phyloP scores from a whole-genome alignment of 2,888 invertebrate genomes.

The Sthenelais limicola region DNA sequence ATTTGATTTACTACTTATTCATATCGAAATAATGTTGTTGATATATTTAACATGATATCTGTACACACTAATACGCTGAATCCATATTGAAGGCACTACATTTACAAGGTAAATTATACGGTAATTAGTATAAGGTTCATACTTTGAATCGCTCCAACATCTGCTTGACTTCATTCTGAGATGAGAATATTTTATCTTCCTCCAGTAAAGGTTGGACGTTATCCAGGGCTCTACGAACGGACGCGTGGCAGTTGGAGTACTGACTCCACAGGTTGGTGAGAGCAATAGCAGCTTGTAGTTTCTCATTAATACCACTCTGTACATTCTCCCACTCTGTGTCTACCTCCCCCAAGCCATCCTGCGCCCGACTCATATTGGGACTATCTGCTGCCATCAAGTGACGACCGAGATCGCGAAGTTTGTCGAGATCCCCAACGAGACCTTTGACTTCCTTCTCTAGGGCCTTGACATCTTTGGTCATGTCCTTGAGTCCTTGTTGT shows the following conservation, averaged over 20 bases:
- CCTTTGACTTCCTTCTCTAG: constrained; percentile 62
- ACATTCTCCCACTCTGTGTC: constrained; percentile 64
- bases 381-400: constrained; percentile 65
- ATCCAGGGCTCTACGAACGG: constrained; percentile 58
- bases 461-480: constrained; percentile 52
- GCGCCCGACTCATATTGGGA: constrained; percentile 56
- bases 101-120: neutral
- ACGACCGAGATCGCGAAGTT: constrained; percentile 85
- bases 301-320: constrained; percentile 56
- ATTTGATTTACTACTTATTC: too few species aligned
- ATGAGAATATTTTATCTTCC: constrained; percentile 58
- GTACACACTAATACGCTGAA: neutral
- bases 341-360: constrained; percentile 59
- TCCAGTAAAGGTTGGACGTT: constrained; percentile 58
- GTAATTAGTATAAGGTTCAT: constrained; percentile 5
- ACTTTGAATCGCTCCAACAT: constrained; percentile 68
- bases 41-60: too few species aligned
- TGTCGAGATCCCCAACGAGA: constrained; percentile 74
- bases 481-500: constrained; percentile 35
- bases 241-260: constrained; percentile 62
- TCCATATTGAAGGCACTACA: neutral
- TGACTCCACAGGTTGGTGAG: constrained; percentile 63
- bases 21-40: neutral
- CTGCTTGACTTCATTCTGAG: constrained; percentile 61
- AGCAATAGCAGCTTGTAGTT: constrained; percentile 43